A percentile compares a stretch with the other conserved stretches of the same genome.
Evolutionary conservation across 2,797 vertebrate genomes (phyloP).

Genomic region (Xerus rutilus): DNA sequence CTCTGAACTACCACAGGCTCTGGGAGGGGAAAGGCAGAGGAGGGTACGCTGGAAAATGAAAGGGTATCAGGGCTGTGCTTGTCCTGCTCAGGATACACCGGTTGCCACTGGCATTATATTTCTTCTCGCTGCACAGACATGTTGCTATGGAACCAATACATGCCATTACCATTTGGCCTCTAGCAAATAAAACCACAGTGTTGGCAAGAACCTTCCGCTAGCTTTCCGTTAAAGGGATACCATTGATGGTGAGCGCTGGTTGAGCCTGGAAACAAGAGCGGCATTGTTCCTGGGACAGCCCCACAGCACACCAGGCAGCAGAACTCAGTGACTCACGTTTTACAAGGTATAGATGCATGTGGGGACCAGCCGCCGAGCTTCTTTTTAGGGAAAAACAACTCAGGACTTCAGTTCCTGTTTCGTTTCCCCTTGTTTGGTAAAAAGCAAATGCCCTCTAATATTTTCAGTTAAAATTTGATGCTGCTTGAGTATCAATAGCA

Average conservation of each 20-base stretch:
- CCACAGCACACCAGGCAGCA: neutral
- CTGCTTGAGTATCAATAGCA: neutral
- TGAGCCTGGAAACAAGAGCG: neutral
- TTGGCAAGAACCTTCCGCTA: neutral
- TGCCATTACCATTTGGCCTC: slow-evolving; percentile 51
- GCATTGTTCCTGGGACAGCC: neutral
- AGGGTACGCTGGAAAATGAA: neutral
- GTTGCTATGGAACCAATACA: slow-evolving; percentile 69
- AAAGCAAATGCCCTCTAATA: neutral
- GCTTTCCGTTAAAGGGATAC: slow-evolving; percentile 60
- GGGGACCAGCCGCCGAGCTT: neutral
- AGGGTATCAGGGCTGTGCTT: neutral
- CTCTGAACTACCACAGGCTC: neutral
- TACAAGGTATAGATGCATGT: neutral
- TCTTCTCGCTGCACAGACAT: neutral
- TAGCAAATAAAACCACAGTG: slow-evolving; percentile 48
- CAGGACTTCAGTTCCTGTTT: neutral
- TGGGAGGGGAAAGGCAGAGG: neutral
- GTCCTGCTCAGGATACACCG: neutral
- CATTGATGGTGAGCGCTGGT: neutral
- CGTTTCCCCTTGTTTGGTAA: neutral
- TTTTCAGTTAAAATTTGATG: neutral
- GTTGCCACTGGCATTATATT: neutral
- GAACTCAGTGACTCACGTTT: neutral
- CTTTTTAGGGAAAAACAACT: neutral